phyloP scores from a whole-genome alignment of 2,797 vertebrate species.

The Gorsachius magnificus region DNA sequence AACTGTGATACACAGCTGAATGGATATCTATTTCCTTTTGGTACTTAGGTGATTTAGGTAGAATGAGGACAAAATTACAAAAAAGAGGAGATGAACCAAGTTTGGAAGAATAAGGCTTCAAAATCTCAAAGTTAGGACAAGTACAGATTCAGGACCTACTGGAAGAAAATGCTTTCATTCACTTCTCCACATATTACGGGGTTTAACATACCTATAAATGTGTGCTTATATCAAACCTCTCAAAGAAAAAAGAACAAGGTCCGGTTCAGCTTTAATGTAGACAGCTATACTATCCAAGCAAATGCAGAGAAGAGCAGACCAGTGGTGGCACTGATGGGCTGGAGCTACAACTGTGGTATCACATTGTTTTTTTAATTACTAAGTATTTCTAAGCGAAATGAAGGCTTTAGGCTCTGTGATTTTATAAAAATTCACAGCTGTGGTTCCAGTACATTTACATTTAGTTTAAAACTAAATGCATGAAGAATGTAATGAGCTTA shows the following conservation, averaged over 20 bases:
- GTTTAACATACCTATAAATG: background rate
- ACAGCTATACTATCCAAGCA: background rate
- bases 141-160: background rate
- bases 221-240: background rate
- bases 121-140: background rate
- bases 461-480: background rate
- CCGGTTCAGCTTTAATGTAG: background rate
- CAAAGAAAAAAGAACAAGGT: background rate
- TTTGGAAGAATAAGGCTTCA: background rate
- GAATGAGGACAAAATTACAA: background rate
- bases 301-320: background rate
- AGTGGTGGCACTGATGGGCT: background rate
- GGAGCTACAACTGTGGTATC: background rate
- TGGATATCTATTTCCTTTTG: background rate
- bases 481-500: background rate
- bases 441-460: background rate
- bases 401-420: background rate
- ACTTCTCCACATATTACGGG: accelerated
- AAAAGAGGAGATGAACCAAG: background rate
- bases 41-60: background rate
- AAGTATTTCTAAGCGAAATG: background rate
- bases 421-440: background rate
- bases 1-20: background rate
- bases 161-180: background rate
- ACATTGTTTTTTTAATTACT: background rate